Conservation (phyloP, 2,113 vertebrate genomes). For the Xenopus tropicalis region DNA sequence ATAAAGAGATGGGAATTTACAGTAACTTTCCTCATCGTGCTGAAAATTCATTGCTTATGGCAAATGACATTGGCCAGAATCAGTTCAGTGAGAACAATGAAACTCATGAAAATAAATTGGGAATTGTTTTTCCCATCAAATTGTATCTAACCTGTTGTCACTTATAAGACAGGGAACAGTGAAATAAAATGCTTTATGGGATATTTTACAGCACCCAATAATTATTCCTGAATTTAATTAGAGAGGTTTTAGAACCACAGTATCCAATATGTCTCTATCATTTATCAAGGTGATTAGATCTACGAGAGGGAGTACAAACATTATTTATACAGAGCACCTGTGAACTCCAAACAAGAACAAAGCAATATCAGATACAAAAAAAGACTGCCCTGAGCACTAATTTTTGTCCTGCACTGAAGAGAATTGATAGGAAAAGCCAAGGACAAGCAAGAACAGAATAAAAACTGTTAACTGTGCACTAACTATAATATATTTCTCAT, state of each 20-base stretch:
- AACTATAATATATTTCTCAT: too few relatives aligned
- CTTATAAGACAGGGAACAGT: not conserved
- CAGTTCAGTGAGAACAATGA: too few relatives aligned
- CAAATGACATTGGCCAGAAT: too few relatives aligned
- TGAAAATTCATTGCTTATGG: too few relatives aligned
- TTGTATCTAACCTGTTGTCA: too few relatives aligned
- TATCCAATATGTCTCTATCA: not conserved
- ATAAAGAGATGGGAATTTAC: too few relatives aligned
- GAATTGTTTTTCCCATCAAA: too few relatives aligned
- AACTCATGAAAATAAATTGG: too few relatives aligned
- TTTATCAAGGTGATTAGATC: conserved; percentile 8
- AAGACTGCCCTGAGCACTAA: not conserved
- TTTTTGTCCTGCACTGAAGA: not conserved
- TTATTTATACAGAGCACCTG: conserved; percentile 20
- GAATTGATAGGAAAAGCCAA: not conserved
- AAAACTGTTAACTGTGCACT: not conserved
- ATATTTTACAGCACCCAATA: conserved; percentile 29
- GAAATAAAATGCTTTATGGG: conserved; percentile 19
- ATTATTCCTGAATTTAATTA: conserved; percentile 35
- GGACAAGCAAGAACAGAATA: not conserved
- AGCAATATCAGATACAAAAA: not conserved
- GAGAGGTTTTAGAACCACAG: not conserved
- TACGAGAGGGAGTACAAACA: conserved; percentile 4
- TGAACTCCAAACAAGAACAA: not conserved
- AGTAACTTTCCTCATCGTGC: too few relatives aligned